Percentiles rank a stretch among this genome's conserved stretches.
Evolutionary conservation across 2,113 vertebrate genomes (phyloP).

Genomic region (Bagarius yarrelli): DNA sequence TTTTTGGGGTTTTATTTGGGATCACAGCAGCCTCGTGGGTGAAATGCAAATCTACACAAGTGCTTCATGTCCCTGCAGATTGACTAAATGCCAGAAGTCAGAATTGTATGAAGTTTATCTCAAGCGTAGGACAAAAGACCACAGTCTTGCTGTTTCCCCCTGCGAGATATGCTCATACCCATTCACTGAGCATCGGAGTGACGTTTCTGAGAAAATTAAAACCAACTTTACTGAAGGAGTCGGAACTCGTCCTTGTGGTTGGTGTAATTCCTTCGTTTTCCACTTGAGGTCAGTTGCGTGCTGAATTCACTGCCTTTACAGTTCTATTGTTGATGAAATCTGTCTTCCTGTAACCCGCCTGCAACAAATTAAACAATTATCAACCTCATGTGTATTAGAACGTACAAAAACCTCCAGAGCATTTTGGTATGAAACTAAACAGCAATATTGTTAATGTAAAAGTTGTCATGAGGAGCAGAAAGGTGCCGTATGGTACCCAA

Average conservation of each 20-base stretch:
- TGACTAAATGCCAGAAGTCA: neutral
- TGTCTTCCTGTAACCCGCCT: slow-evolving; percentile 82
- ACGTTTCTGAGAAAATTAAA: neutral
- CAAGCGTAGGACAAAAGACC: no score
- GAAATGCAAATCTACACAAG: neutral
- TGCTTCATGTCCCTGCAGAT: neutral
- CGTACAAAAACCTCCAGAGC: neutral
- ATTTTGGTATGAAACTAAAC: no score
- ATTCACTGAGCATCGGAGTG: neutral
- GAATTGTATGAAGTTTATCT: neutral
- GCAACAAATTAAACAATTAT: slow-evolving; percentile 36
- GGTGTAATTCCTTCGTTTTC: neutral
- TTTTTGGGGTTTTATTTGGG: neutral
- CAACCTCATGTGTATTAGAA: neutral
- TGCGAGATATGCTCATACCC: neutral
- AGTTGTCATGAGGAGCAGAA: no score
- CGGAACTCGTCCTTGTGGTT: neutral
- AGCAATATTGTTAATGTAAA: no score
- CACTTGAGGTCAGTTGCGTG: slow-evolving; percentile 63
- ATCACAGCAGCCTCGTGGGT: neutral
- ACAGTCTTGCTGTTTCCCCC: no score
- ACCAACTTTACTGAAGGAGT: neutral
- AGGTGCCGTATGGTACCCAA: no score
- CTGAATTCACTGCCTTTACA: slow-evolving; percentile 77
- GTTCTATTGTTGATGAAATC: slow-evolving; percentile 86